Percentiles rank a stretch among this genome's conserved stretches.
These are phyloP conservation scores for Trissolcus japonicus DNA, from an alignment of 2,888 invertebrate species.

Conservation along the genomic window DNA sequence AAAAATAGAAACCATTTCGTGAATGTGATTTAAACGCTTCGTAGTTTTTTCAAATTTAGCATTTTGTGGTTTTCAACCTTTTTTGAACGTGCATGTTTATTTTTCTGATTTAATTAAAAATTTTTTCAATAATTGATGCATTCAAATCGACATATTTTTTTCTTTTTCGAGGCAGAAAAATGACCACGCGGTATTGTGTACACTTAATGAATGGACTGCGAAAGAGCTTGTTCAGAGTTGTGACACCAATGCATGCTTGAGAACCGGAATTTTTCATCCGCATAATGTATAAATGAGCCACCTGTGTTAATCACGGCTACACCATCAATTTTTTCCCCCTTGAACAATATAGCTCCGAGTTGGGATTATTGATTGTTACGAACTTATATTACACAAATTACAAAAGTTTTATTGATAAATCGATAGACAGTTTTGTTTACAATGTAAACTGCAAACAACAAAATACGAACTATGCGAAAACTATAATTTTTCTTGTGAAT, in stretches of 20 bases:
- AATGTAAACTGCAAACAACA: too few species aligned
- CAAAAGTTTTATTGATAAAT: too few species aligned
- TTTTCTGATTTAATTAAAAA: too few species aligned
- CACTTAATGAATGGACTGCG: conserved; percentile 41
- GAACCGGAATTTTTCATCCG: conserved; percentile 35
- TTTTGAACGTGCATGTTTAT: background rate
- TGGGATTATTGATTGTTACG: conserved; percentile 6
- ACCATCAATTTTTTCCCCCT: conserved; percentile 14
- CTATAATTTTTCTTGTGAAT: too few species aligned
- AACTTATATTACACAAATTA: conserved; percentile 10
- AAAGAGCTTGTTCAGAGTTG: conserved; percentile 27
- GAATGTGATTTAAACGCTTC: too few species aligned
- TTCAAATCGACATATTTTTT: conserved; percentile 17
- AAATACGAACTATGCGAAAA: too few species aligned
- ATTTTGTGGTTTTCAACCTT: background rate
- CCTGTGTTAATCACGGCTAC: conserved; percentile 19
- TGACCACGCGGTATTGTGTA: conserved; percentile 18
- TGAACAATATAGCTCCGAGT: conserved; percentile 10
- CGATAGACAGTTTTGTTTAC: too few species aligned
- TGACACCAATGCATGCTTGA: conserved; percentile 17
- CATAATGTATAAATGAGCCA: conserved; percentile 24
- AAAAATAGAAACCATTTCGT: too few species aligned
- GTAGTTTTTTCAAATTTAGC: too few species aligned
- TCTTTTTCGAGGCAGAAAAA: background rate
- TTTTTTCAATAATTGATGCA: too few species aligned